Conservation (phyloP, 2,888 invertebrate genomes). For the Coecobrya sp. region DNA sequence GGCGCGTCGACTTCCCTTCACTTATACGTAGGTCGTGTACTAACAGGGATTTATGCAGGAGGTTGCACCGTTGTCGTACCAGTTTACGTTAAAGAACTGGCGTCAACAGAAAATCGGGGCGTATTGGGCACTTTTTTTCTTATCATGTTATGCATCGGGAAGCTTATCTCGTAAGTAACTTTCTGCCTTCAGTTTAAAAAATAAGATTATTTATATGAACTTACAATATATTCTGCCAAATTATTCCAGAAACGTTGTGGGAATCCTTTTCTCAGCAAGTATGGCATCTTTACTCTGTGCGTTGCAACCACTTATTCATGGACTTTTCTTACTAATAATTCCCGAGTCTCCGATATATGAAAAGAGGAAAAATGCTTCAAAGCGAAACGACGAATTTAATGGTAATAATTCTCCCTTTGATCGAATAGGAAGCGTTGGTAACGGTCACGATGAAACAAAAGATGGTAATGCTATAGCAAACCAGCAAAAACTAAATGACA, state of each 20-base stretch:
- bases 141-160: constrained; percentile 19
- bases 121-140: constrained; percentile 13
- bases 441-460: neutral
- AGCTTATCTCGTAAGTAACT: constrained; percentile 36
- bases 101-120: neutral
- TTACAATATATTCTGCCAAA: neutral
- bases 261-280: neutral
- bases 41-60: constrained; percentile 13
- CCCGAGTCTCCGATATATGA: neutral
- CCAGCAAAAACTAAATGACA: too few relatives aligned
- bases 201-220: neutral
- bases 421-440: neutral
- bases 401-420: too few relatives aligned
- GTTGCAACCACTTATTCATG: neutral
- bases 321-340: neutral
- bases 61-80: constrained; percentile 23
- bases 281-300: neutral
- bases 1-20: neutral
- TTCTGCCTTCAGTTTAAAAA: neutral
- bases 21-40: neutral
- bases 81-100: constrained; percentile 39
- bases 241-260: neutral
- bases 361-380: too few relatives aligned
- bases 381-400: neutral
- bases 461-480: too few relatives aligned